Percentiles rank a stretch among this genome's conserved stretches.
phyloP scores from a whole-genome alignment of 1,140 invertebrate species.

The Brachionus calyciflorus region DNA sequence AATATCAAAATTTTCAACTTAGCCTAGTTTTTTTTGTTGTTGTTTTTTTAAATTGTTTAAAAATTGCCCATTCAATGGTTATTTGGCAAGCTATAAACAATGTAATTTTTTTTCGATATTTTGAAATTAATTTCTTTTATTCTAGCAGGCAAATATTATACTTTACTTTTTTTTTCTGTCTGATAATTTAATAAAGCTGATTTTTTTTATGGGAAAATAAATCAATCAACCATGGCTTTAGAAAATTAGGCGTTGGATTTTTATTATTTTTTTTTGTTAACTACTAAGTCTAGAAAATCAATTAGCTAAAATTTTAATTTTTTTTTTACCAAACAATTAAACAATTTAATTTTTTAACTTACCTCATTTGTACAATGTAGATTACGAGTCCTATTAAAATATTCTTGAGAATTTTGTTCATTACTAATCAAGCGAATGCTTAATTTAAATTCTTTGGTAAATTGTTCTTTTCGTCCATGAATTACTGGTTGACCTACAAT shows the following conservation, averaged over 20 bases:
- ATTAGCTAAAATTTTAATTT: too few species aligned
- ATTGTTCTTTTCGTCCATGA: constrained; percentile 12
- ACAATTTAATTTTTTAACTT: neutral
- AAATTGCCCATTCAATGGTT: too few species aligned
- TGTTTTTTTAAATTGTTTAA: too few species aligned
- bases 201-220: neutral
- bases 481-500: constrained; percentile 70
- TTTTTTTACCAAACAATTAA: constrained; percentile 9
- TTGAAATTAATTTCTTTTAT: too few species aligned
- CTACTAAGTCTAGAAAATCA: neutral
- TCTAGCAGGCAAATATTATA: neutral
- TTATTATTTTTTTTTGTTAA: too few species aligned
- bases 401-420: neutral
- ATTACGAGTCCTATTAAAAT: constrained; percentile 14
- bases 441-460: constrained; percentile 5
- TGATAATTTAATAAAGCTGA: too few species aligned
- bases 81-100: too few species aligned
- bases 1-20: neutral
- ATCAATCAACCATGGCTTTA: constrained; percentile 19
- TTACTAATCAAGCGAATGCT: neutral
- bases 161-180: too few species aligned
- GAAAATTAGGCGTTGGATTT: too few species aligned
- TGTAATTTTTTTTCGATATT: too few species aligned
- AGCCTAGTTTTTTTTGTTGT: constrained; percentile 21
- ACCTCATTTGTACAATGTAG: constrained; percentile 46